phyloP scores from a whole-genome alignment of 2,113 vertebrate species.

The Pseudopodoces humilis region DNA sequence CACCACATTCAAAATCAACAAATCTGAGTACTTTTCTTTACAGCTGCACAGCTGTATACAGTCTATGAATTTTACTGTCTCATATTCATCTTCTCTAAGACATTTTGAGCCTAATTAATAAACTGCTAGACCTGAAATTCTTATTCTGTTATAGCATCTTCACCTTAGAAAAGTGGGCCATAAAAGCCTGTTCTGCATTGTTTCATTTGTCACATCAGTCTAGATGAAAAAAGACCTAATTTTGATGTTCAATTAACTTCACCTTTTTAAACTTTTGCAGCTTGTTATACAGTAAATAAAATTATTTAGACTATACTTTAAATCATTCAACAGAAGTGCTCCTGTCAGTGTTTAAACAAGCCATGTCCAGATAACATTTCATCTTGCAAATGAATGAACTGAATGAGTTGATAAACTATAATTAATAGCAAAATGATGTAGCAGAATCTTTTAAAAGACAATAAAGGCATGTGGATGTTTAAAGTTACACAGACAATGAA shows the following conservation, averaged over 20 bases:
- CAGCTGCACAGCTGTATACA: neutral
- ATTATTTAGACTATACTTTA: neutral
- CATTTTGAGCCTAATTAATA: neutral
- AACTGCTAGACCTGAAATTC: neutral
- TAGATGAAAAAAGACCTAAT: neutral
- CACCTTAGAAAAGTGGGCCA: neutral
- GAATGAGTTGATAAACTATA: neutral
- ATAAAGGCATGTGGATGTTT: neutral
- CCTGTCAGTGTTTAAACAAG: neutral
- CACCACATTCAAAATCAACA: constrained; percentile 6
- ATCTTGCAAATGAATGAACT: neutral
- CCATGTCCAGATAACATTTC: neutral
- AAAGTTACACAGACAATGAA: neutral
- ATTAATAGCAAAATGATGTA: neutral
- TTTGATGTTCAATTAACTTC: neutral
- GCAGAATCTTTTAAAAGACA: neutral
- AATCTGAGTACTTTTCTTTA: neutral
- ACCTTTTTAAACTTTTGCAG: neutral
- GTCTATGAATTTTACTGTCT: neutral
- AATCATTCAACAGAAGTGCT: neutral
- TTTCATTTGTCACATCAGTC: neutral
- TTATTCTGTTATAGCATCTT: neutral
- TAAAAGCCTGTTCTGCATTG: neutral
- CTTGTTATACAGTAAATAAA: neutral
- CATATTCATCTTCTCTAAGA: neutral